Conservation (phyloP, 2,797 vertebrate species). For the Clamator glandarius region DNA sequence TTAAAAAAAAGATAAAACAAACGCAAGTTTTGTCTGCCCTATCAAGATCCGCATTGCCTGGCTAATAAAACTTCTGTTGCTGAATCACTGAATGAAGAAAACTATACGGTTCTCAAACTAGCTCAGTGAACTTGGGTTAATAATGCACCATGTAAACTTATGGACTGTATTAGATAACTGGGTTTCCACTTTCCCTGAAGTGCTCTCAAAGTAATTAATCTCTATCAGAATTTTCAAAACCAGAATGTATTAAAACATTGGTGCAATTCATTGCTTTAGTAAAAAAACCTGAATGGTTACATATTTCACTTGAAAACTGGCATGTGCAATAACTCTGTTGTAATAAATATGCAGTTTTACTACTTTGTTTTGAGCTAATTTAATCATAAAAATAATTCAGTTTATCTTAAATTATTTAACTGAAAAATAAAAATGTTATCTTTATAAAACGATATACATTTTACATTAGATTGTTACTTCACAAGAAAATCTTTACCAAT, state of each 20-base stretch:
- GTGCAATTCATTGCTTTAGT: background rate
- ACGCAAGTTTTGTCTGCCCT: background rate
- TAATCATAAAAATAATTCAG: background rate
- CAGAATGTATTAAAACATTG: background rate
- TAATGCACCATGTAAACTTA: background rate
- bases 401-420: background rate
- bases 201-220: background rate
- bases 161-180: background rate
- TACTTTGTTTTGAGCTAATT: background rate
- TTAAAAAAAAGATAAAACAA: background rate
- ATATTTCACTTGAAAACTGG: background rate
- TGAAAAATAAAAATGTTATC: background rate
- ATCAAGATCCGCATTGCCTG: background rate
- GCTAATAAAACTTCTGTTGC: background rate
- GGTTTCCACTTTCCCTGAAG: background rate
- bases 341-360: background rate
- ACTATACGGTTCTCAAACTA: background rate
- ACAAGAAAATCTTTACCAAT: background rate
- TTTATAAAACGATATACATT: background rate
- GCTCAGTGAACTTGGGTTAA: background rate
- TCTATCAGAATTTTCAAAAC: background rate
- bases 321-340: background rate
- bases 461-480: background rate
- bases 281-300: background rate
- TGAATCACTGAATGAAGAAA: background rate